Evolutionary conservation across 2,888 invertebrate species (phyloP).

Genomic region (Bellardia pandia): DNA sequence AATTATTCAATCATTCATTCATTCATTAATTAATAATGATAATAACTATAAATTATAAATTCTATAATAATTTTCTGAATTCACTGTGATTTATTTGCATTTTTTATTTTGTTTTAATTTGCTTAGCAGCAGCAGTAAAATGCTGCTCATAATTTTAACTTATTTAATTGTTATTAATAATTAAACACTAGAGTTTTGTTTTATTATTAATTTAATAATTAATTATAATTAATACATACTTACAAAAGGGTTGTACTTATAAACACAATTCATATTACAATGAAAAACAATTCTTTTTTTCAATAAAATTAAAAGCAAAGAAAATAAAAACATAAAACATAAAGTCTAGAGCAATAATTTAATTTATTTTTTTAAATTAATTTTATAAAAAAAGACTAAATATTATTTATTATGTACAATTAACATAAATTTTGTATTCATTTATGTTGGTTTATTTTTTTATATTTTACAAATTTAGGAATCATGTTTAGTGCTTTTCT

Average conservation of each 20-base stretch:
- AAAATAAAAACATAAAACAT: neutral
- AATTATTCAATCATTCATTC: slow-evolving; percentile 9
- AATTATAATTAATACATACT: slow-evolving; percentile 46
- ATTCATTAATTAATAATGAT: slow-evolving; percentile 34
- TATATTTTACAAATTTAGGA: slow-evolving; percentile 64
- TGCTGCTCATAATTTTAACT: slow-evolving; percentile 12
- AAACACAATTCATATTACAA: slow-evolving; percentile 34
- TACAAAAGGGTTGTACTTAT: slow-evolving; percentile 33
- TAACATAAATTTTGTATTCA: slow-evolving; percentile 39
- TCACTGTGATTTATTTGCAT: slow-evolving; percentile 25
- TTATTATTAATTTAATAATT: slow-evolving; percentile 33
- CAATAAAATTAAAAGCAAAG: neutral
- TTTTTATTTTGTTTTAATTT: neutral
- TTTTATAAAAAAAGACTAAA: neutral
- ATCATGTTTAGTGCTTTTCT: slow-evolving; percentile 65
- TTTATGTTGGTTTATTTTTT: slow-evolving; percentile 24
- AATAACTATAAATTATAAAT: slow-evolving; percentile 64
- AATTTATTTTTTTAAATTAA: neutral
- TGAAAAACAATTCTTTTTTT: slow-evolving; percentile 18
- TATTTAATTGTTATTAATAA: slow-evolving; percentile 15
- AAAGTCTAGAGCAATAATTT: slow-evolving; percentile 29
- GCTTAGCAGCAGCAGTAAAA: slow-evolving; percentile 15
- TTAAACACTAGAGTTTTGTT: slow-evolving; percentile 54
- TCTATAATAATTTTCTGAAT: slow-evolving; percentile 56
- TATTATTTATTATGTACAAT: slow-evolving; percentile 47